Evolutionary conservation across 2,888 invertebrate genomes (phyloP), one percentile per base, ranked within the genome.

Genomic region (Agriopis aurantiaria): DNA sequence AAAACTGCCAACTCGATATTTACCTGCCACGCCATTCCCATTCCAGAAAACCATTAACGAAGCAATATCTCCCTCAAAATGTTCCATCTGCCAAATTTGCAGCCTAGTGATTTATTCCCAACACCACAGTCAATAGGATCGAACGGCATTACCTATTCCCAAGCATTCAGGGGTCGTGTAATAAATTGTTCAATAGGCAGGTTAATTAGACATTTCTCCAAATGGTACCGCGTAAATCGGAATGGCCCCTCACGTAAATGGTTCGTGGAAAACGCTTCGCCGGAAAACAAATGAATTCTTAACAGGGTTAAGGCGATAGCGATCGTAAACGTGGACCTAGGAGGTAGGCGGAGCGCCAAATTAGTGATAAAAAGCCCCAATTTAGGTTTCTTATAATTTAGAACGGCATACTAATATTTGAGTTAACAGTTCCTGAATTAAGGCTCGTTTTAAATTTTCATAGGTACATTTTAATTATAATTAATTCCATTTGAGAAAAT

Each of bases 101-200:
- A 78, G 76, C 79, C 77, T 57, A 73, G 86, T 86, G 84, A 88
- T 88, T 88, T 87, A 87, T 86, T 83, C 75, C 72, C 75, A 82
- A 84, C 82, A 81, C 86, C 82, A 82, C 85, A 88, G 85, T 89
- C 88, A 90, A 88, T 89, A 88, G 86, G 84, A 85, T 84, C 81
- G 82, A 82, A 80, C 80, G 79, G 84, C 88, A 89, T 88, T 88
- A 87, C 90, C 75, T 75, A 75, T 75, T 81, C 74, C 76, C 82
- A 86, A 82, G 82, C 81, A 84, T 85, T 82, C 82, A 81, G 83
- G 84, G 87, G 83, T 80, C 85, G 84, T 74, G 86, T 85, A 86
- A 91, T 91, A 92, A 91, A 91, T 91, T 87, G 86, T 85, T 84
- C 84, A 85, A 91, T 89, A 88, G 91, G 88, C 89, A 90, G 91